phyloP scores from a whole-genome alignment of 2,888 invertebrate genomes.

The Flexamia atlantica region DNA sequence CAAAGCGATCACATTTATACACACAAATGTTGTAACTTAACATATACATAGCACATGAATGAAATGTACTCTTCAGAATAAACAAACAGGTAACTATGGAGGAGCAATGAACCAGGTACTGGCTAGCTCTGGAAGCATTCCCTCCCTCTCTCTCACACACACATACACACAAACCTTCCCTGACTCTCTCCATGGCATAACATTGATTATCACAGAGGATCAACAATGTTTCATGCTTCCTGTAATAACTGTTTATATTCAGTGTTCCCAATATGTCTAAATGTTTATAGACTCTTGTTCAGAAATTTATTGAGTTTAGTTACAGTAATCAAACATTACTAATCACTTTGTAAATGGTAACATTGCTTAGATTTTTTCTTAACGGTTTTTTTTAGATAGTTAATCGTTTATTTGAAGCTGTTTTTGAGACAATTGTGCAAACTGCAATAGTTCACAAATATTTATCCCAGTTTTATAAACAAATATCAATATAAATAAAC shows the following conservation, averaged over 20 bases:
- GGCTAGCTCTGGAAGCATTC: conserved; percentile 1
- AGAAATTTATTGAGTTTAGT: conserved; percentile 92
- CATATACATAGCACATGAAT: not conserved
- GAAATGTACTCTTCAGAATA: not conserved
- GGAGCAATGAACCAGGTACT: conserved; percentile 15
- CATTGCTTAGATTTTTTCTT: no score
- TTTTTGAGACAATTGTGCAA: no score
- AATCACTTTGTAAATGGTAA: no score
- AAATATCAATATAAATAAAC: no score
- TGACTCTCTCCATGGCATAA: conserved; percentile 16
- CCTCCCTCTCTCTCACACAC: not conserved
- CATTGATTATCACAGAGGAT: conserved; percentile 35
- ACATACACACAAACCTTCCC: not conserved
- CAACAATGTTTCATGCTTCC: conserved; percentile 31
- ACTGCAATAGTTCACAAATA: no score
- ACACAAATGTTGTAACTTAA: no score
- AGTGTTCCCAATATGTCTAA: conserved; percentile 23
- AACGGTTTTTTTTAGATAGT: no score
- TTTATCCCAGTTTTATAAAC: no score
- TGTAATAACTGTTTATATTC: conserved; percentile 31
- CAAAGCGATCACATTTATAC: no score
- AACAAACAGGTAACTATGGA: conserved; percentile 34
- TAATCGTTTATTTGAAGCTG: no score
- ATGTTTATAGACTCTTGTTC: conserved; percentile 50
- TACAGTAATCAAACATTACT: no score